Evolutionary conservation across 2,797 vertebrate species (phyloP).

Genomic region (Labroides dimidiatus): DNA sequence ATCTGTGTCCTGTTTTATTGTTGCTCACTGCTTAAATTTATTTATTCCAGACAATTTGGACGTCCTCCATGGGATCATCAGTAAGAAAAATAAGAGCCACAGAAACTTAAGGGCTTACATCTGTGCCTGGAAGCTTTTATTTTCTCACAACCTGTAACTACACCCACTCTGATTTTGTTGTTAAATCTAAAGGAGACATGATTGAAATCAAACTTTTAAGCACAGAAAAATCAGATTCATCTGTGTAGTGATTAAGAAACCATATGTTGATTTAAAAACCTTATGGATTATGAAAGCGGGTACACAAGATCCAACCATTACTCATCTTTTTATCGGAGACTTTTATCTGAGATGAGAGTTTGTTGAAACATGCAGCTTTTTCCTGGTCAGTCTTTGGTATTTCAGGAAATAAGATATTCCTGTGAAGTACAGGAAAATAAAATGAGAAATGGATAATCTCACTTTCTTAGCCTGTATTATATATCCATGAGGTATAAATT

Average conservation of each 20-base stretch:
- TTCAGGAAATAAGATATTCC: too few relatives aligned
- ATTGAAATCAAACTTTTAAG: too few relatives aligned
- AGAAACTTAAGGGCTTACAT: constrained; percentile 31
- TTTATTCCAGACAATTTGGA: constrained; percentile 37
- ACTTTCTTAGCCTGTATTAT: too few relatives aligned
- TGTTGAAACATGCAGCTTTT: background rate
- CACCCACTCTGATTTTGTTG: background rate
- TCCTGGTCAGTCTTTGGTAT: too few relatives aligned
- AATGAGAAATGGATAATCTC: too few relatives aligned
- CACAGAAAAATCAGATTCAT: background rate
- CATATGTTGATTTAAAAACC: background rate
- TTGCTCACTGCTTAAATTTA: constrained; percentile 15
- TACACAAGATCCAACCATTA: background rate
- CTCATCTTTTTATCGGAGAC: too few relatives aligned
- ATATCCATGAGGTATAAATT: too few relatives aligned
- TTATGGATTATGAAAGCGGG: background rate
- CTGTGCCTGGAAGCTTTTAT: constrained; percentile 7
- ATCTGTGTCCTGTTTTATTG: constrained; percentile 54
- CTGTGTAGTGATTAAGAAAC: background rate
- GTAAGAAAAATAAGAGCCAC: constrained; percentile 15
- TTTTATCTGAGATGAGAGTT: too few relatives aligned
- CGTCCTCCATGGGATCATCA: constrained; percentile 19
- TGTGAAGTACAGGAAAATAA: too few relatives aligned
- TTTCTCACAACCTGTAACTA: background rate
- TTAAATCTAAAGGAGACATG: background rate